A percentile compares a stretch with the other conserved stretches of the same genome.
Conservation (phyloP, 2,888 invertebrate genomes). For the Noctua comes region DNA sequence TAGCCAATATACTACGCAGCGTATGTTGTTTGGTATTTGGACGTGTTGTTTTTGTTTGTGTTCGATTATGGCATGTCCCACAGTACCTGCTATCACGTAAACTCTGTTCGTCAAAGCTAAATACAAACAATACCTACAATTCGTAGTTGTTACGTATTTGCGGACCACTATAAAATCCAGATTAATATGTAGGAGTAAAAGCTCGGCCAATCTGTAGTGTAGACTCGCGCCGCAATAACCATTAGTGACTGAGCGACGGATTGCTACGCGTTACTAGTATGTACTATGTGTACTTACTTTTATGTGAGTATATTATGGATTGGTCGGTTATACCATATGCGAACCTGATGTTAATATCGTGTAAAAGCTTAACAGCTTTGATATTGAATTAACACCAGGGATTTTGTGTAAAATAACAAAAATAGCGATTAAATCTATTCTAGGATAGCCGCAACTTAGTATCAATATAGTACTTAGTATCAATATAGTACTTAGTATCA, state of each 20-base stretch:
- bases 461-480: too few relatives aligned
- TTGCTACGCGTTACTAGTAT: not conserved
- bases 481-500: too few relatives aligned
- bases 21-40: not conserved
- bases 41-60: not conserved
- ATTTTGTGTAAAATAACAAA: not conserved
- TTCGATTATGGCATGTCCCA: too few relatives aligned
- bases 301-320: not conserved
- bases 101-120: constrained; percentile 6
- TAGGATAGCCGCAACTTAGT: not conserved
- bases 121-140: constrained; percentile 14
- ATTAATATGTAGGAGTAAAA: constrained; percentile 40
- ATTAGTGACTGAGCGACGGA: constrained; percentile 28
- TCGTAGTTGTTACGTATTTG: constrained; percentile 5
- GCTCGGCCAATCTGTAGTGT: constrained; percentile 30
- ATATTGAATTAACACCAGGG: not conserved
- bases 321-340: not conserved
- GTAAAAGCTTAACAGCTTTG: not conserved
- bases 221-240: constrained; percentile 21
- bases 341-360: too few relatives aligned
- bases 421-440: not conserved
- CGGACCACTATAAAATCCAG: not conserved
- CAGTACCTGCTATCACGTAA: not conserved
- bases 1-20: not conserved
- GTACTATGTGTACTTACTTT: not conserved